These are phyloP conservation scores for Yponomeuta malinellus DNA, from an alignment of 2,888 invertebrate genomes.

Conservation along the genomic window DNA sequence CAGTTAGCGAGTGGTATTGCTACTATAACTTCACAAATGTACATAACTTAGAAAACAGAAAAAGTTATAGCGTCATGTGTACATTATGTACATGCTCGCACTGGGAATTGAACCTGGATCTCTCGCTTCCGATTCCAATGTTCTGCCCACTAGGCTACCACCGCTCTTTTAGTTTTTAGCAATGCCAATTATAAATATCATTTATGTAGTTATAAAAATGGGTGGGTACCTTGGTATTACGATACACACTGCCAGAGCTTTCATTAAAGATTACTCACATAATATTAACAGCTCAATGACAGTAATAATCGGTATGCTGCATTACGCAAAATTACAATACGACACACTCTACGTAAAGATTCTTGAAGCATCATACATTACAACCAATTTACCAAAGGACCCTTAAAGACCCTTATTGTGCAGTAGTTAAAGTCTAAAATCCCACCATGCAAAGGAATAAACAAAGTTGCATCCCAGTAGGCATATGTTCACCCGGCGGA, in stretches of 20 bases:
- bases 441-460: neutral
- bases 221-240: neutral
- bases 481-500: conserved; percentile 61
- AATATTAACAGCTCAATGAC: neutral
- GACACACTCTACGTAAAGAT: neutral
- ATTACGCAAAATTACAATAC: neutral
- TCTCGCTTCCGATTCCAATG: no score
- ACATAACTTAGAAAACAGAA: no score
- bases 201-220: neutral
- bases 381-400: neutral
- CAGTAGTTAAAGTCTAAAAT: neutral
- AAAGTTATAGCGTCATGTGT: no score
- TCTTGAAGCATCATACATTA: neutral
- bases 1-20: no score
- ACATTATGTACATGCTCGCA: no score
- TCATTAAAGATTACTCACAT: neutral
- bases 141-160: no score
- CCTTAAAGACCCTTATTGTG: neutral
- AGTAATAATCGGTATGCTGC: neutral
- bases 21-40: no score
- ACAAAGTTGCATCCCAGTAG: conserved; percentile 21
- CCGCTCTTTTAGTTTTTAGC: no score
- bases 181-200: no score
- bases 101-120: no score
- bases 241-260: neutral